phyloP scores from a whole-genome alignment of 2,797 vertebrate species.

The Acrossocheilus wenchowensis region DNA sequence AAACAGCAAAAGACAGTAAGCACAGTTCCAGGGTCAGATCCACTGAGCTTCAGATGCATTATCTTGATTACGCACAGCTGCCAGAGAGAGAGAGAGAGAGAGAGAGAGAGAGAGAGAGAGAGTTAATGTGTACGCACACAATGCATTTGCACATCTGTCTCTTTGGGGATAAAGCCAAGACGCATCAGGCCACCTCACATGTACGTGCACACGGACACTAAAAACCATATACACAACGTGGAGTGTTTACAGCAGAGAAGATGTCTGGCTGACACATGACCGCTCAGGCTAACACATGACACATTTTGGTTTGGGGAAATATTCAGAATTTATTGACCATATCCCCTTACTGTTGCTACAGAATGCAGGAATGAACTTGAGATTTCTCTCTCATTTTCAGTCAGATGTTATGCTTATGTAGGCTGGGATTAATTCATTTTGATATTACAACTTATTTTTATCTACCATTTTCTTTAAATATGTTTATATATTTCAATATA shows the following conservation, averaged over 20 bases:
- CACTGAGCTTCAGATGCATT: constrained; percentile 46
- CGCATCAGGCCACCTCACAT: constrained; percentile 24
- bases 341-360: background rate
- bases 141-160: constrained; percentile 52
- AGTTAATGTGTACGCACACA: constrained; percentile 42
- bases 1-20: constrained; percentile 23
- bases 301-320: background rate
- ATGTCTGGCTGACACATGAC: constrained; percentile 27
- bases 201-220: background rate
- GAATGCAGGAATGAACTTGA: background rate
- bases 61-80: constrained; percentile 49
- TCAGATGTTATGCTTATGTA: background rate
- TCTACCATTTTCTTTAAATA: background rate
- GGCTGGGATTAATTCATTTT: background rate
- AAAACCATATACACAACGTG: background rate
- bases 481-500: background rate
- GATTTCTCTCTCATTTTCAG: background rate
- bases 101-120: background rate
- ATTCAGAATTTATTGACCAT: too few species aligned
- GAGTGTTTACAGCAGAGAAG: constrained; percentile 29
- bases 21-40: constrained; percentile 49
- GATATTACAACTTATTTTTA: background rate
- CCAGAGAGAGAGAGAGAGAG: constrained; percentile 1
- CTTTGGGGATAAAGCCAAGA: constrained; percentile 39
- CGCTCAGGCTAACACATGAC: constrained; percentile 8